Conservation (phyloP, 2,113 vertebrate genomes). For the Aspiorhynchus laticeps region DNA sequence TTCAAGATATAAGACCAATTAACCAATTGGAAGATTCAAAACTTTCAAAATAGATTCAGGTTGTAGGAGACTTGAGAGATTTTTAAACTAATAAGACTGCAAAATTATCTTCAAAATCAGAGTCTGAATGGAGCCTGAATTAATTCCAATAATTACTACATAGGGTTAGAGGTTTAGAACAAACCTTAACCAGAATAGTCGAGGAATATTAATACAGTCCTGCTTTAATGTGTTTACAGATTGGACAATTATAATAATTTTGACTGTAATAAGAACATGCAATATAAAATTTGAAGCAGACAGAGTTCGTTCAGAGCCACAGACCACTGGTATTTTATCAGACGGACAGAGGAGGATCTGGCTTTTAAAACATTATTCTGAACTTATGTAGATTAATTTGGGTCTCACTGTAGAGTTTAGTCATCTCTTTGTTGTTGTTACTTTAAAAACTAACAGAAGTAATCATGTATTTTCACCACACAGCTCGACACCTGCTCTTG, state of each 20-base stretch:
- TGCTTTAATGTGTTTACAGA: not conserved
- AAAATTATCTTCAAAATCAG: no score
- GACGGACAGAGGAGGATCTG: not conserved
- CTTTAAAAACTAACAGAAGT: not conserved
- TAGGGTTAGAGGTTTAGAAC: constrained; percentile 20
- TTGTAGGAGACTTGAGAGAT: not conserved
- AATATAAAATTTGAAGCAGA: not conserved
- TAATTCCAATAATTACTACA: not conserved
- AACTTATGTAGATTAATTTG: not conserved
- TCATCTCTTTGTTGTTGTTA: not conserved
- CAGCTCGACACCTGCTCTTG: not conserved
- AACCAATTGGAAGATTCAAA: not conserved
- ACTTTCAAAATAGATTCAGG: not conserved
- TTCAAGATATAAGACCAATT: not conserved
- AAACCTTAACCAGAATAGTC: not conserved
- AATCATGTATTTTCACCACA: constrained; percentile 3
- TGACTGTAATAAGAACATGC: constrained; percentile 25
- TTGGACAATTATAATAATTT: not conserved
- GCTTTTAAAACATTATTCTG: not conserved
- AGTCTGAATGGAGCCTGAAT: not conserved
- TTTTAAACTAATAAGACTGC: not conserved
- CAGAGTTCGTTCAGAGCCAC: not conserved
- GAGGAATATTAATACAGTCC: not conserved
- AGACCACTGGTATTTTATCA: constrained; percentile 26
- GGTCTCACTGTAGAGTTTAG: not conserved